Conservation (phyloP, 2,888 invertebrate species). For the Drosophila atripex region DNA sequence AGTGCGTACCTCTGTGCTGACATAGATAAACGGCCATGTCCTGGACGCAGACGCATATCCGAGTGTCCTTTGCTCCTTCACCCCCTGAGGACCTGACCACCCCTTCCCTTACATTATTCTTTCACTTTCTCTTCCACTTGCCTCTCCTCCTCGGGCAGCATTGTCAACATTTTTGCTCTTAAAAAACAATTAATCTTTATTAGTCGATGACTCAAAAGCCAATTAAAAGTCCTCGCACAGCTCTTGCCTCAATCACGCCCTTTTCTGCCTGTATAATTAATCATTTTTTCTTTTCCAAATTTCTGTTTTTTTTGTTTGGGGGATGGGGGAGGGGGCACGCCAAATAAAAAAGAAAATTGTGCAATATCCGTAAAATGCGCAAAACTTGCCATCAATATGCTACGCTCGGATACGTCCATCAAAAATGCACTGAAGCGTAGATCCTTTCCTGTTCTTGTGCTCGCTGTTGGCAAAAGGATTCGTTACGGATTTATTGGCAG, state of each 20-base stretch:
- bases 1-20: slow-evolving; percentile 69
- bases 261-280: slow-evolving; percentile 61
- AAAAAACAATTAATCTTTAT: slow-evolving; percentile 79
- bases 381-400: slow-evolving; percentile 80
- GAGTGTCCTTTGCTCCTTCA: slow-evolving; percentile 31
- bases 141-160: slow-evolving; percentile 10
- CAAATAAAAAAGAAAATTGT: slow-evolving; percentile 59
- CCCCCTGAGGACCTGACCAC: background rate
- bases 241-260: slow-evolving; percentile 67
- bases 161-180: slow-evolving; percentile 71
- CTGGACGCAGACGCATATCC: slow-evolving; percentile 46
- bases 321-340: slow-evolving; percentile 1
- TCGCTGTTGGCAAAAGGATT: slow-evolving; percentile 71
- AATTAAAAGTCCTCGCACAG: slow-evolving; percentile 71
- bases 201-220: slow-evolving; percentile 76
- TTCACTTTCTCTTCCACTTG: background rate
- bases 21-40: slow-evolving; percentile 73
- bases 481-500: slow-evolving; percentile 78
- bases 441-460: slow-evolving; percentile 65
- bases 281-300: slow-evolving; percentile 46
- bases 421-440: slow-evolving; percentile 78
- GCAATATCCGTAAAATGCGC: slow-evolving; percentile 79
- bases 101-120: background rate
- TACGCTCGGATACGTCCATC: slow-evolving; percentile 80
- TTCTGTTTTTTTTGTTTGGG: slow-evolving; percentile 4